Evolutionary conservation across 2,113 vertebrate genomes (phyloP).

Genomic region (Pteronura brasiliensis): DNA sequence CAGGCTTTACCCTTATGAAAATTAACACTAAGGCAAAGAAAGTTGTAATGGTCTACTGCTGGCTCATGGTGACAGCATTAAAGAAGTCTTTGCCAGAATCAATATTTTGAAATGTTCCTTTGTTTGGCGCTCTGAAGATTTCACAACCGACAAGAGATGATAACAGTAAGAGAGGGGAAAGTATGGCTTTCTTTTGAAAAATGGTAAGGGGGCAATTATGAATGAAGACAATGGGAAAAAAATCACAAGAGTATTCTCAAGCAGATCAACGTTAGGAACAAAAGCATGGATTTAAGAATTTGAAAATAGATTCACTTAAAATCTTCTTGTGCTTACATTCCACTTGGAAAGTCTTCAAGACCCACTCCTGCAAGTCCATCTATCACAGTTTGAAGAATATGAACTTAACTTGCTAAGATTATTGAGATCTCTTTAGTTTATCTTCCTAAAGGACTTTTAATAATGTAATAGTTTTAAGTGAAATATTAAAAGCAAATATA

Average conservation of each 20-base stretch:
- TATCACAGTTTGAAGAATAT: not conserved
- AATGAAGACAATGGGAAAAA: not conserved
- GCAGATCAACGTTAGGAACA: not conserved
- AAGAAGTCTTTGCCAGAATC: not conserved
- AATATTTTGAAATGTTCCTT: not conserved
- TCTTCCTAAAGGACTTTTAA: not conserved
- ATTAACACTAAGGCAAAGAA: not conserved
- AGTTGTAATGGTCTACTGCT: not conserved
- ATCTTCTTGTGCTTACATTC: not conserved
- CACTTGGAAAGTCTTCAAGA: not conserved
- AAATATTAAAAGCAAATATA: not conserved
- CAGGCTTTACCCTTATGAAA: not conserved
- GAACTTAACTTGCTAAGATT: not conserved
- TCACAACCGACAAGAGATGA: not conserved
- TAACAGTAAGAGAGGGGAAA: not conserved
- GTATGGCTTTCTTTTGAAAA: conserved; percentile 6
- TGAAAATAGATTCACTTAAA: not conserved
- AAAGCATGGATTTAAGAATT: not conserved
- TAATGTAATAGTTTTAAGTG: not conserved
- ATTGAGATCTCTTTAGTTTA: not conserved
- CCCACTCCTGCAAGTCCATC: not conserved
- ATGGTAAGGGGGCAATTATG: not conserved
- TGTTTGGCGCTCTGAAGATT: not conserved
- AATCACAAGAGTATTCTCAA: not conserved
- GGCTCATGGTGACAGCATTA: not conserved